Evolutionary conservation across 1,140 invertebrate genomes (phyloP).

Genomic region (Drosophila burlai): DNA sequence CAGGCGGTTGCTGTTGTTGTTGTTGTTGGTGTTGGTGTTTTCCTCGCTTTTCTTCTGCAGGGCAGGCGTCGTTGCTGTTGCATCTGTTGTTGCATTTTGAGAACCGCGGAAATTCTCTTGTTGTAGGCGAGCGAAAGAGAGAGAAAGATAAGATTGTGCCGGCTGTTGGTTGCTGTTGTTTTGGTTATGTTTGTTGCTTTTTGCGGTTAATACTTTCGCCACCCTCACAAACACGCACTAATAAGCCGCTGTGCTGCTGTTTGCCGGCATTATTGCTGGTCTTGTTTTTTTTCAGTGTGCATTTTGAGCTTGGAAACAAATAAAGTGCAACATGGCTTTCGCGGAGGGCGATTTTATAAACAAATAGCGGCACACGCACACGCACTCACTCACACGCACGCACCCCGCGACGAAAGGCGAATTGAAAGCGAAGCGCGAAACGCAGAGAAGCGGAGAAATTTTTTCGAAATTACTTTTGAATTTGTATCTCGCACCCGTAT

Average conservation of each 20-base stretch:
- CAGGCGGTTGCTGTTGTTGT: conserved; percentile 41
- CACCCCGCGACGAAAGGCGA: conserved; percentile 27
- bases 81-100: conserved; percentile 41
- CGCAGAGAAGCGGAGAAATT: conserved; percentile 8
- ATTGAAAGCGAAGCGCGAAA: conserved; percentile 34
- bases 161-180: conserved; percentile 43
- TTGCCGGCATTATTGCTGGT: conserved; percentile 58
- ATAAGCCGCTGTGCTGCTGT: conserved; percentile 51
- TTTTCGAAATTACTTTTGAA: neutral
- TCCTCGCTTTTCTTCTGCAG: conserved; percentile 43
- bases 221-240: conserved; percentile 41
- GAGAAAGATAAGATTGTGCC: conserved; percentile 10
- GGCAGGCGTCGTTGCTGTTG: conserved; percentile 42
- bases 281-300: conserved; percentile 52
- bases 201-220: conserved; percentile 63
- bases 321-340: conserved; percentile 30
- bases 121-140: conserved; percentile 6
- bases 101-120: conserved; percentile 4
- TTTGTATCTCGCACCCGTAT: no score
- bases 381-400: conserved; percentile 11
- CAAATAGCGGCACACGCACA: conserved; percentile 33
- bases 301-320: conserved; percentile 41
- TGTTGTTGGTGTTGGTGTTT: conserved; percentile 13
- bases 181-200: conserved; percentile 43
- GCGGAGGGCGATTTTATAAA: conserved; percentile 11